A percentile compares a stretch with the other conserved stretches of the same genome.
Evolutionary conservation across 2,888 invertebrate species (phyloP).

Genomic region (Stenotaenia linearis): DNA sequence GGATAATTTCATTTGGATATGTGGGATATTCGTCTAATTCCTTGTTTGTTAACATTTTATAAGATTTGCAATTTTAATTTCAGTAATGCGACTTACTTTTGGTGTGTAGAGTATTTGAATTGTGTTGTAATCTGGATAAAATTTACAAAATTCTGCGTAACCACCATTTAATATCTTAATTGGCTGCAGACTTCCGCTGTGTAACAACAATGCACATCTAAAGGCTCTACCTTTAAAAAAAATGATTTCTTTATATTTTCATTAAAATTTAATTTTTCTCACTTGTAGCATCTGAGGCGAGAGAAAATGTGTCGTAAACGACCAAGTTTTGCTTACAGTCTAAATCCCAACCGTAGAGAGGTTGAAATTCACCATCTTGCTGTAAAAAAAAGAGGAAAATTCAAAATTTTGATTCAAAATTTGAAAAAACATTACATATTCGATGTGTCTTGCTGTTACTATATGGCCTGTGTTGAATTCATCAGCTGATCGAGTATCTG

Average conservation of each 20-base stretch:
- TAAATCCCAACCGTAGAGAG: background rate
- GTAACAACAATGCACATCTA: background rate
- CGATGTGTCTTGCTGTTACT: background rate
- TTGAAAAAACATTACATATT: background rate
- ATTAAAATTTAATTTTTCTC: background rate
- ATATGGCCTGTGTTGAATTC: background rate
- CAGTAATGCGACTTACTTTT: too few relatives aligned
- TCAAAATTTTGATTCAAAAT: background rate
- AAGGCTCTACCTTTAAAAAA: background rate
- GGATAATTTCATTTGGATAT: slow-evolving; percentile 28
- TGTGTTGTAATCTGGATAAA: slow-evolving; percentile 1
- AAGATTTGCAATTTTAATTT: background rate
- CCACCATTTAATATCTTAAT: background rate
- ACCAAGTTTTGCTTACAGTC: slow-evolving; percentile 22
- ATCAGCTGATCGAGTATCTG: background rate
- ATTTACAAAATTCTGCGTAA: background rate
- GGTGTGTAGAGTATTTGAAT: slow-evolving; percentile 26
- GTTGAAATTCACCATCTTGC: background rate
- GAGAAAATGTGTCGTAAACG: background rate
- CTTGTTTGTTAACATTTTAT: background rate
- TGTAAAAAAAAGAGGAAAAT: background rate
- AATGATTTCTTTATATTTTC: background rate
- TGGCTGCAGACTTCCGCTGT: background rate
- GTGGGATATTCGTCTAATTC: slow-evolving; percentile 1
- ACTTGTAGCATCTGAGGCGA: background rate